phyloP scores from a whole-genome alignment of 2,888 invertebrate genomes.

The Drosophila birchii region DNA sequence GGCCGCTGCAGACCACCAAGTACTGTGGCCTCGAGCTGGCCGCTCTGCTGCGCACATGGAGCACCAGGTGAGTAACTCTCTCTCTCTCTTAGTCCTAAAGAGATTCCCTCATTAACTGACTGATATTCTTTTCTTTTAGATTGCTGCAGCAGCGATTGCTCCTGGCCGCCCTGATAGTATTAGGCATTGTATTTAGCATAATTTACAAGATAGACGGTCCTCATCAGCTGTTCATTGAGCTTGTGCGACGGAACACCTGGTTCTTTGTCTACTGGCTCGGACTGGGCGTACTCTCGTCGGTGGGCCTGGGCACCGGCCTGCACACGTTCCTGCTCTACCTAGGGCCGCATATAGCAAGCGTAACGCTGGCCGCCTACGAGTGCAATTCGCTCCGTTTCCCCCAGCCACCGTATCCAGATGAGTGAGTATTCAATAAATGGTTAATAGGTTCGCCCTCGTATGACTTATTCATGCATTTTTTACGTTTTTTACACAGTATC shows the following conservation, averaged over 20 bases:
- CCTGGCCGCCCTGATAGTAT: constrained; percentile 81
- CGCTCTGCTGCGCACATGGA: constrained; percentile 87
- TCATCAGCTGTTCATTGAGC: constrained; percentile 83
- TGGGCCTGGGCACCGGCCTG: constrained; percentile 98
- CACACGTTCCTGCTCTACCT: constrained; percentile 99
- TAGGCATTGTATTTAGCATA: constrained; percentile 82
- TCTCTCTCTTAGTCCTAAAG: accelerated
- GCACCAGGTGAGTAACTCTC: constrained; percentile 86
- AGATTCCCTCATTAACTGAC: neutral
- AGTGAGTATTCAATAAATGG: constrained; percentile 88
- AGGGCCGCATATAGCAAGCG: constrained; percentile 99
- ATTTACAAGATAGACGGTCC: constrained; percentile 83
- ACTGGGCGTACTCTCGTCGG: constrained; percentile 97
- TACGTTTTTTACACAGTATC: constrained; percentile 87
- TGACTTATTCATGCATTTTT: neutral
- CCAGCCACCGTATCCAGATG: constrained; percentile 98
- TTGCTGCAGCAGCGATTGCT: constrained; percentile 82
- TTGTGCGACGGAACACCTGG: constrained; percentile 83
- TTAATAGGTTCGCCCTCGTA: neutral
- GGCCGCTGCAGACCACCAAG: constrained; percentile 91
- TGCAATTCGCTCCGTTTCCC: constrained; percentile 98
- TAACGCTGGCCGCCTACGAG: constrained; percentile 99
- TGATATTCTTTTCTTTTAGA: constrained; percentile 58
- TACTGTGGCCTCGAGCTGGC: constrained; percentile 91
- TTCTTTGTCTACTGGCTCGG: constrained; percentile 93